Base-by-base conservation (phyloP, 2,888 invertebrate species). In the Lepidocyrtinus sp. region DNA sequence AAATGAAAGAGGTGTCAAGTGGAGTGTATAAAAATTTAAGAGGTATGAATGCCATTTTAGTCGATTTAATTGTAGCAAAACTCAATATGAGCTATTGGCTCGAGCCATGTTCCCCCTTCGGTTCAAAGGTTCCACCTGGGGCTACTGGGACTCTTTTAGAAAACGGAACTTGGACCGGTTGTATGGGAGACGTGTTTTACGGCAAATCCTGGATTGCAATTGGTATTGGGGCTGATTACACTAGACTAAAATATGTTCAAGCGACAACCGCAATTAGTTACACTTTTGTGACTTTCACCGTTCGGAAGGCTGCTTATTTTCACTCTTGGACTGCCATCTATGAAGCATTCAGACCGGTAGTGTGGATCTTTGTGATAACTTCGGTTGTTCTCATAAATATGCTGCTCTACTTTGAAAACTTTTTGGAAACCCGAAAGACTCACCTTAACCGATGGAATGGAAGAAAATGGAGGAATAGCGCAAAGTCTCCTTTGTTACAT, bases 91-190 rank as follows among this genome's bases (percentile, higher is more conserved):
- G 36, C 25, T 76, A 76, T 17, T 27, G 15, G 0, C 19, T 70
- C 7, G 36, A 45, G 55, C 76, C 76, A 0, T 70, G 70, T 22
- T 59, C 67, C 2, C 72, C 72, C 12, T 64, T 80, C 25, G 80
- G 72, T 24, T 63, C 69, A 5, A 19, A 45, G 0, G 27, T 75
- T n/a, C 59, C 64, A 19, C 55, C 69, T 19, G 80, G 70, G 2
- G 50, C 25, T n/a, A 75, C 81, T 1, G 81, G 81, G n/a, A 55
- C 27, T 1, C 22, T 62, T 9, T 26, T 71, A 1, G 25, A 59
- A 22, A 81, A 81, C 55, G 75, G 75, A 2, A 81, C 75, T 9
- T 81, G 81, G 81, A 61, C 68, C 3, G 81, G 81, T 2, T 73
- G 75, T 21, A 46, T 81, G 15, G 81, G 67, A 0, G 81, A 75